Evolutionary conservation across 2,797 vertebrate genomes (phyloP).

Genomic region (Enteromius viviparus): DNA sequence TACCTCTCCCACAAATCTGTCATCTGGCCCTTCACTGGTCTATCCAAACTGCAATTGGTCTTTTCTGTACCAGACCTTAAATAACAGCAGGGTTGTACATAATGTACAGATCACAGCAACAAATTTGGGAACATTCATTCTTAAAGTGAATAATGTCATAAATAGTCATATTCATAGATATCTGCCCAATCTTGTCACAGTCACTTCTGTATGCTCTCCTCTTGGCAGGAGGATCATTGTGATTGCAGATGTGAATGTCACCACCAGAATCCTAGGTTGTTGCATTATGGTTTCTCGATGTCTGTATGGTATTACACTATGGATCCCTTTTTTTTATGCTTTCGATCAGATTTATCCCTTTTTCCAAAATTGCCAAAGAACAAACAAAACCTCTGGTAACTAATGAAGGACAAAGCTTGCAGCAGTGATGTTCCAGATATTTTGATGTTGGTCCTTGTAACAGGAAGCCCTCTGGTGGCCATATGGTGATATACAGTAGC

Average conservation of each 20-base stretch:
- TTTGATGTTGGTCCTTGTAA: background rate
- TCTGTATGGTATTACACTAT: background rate
- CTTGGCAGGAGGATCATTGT: background rate
- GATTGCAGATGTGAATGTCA: background rate
- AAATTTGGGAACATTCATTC: background rate
- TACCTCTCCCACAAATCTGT: slow-evolving; percentile 23
- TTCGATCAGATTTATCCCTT: background rate
- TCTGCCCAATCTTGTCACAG: slow-evolving; percentile 9
- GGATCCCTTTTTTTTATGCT: background rate
- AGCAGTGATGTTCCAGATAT: background rate
- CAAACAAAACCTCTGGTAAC: background rate
- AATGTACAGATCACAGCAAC: background rate
- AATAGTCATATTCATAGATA: background rate
- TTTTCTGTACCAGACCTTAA: slow-evolving; percentile 13
- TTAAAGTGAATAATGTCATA: background rate
- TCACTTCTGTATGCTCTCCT: background rate
- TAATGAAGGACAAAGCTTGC: background rate
- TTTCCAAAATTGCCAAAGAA: background rate
- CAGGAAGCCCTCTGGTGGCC: slow-evolving; percentile 42
- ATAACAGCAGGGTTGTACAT: background rate
- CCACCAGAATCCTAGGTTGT: background rate
- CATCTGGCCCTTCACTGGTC: slow-evolving; percentile 25
- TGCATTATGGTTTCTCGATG: background rate
- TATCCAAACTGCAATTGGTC: slow-evolving; percentile 10
- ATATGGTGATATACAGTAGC: background rate